These are phyloP conservation scores for Megaceryle alcyon DNA, from an alignment of 2,797 vertebrate genomes.

Conservation along the genomic window DNA sequence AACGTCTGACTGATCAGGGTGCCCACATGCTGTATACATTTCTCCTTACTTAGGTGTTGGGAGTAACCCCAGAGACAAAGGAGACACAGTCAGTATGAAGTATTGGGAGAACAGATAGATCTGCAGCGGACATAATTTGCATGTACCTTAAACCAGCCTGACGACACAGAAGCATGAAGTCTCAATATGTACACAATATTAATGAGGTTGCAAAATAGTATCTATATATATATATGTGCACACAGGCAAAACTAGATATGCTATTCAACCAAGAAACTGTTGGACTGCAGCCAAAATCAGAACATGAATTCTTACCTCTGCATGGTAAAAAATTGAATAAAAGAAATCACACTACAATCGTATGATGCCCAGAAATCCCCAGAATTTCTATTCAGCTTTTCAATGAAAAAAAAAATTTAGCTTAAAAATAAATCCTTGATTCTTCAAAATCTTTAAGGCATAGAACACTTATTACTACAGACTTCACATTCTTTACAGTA, in stretches of 20 bases:
- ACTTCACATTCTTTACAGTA: neutral
- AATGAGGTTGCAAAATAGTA: neutral
- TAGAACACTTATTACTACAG: neutral
- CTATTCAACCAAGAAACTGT: neutral
- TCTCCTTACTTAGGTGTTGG: neutral
- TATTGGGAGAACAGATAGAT: neutral
- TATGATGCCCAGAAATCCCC: neutral
- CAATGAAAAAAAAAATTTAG: neutral
- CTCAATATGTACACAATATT: neutral
- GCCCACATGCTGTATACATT: neutral
- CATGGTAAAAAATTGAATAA: neutral
- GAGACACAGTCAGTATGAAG: neutral
- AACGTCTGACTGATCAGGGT: neutral
- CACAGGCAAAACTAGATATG: neutral
- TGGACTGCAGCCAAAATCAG: neutral
- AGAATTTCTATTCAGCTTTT: neutral
- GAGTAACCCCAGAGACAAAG: neutral
- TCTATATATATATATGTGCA: neutral
- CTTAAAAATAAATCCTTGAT: neutral
- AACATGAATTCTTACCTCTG: neutral
- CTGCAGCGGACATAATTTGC: neutral
- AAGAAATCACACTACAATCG: neutral
- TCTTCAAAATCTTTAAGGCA: neutral
- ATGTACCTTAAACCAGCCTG: constrained; percentile 18
- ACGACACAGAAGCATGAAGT: neutral